A percentile compares a stretch with the other conserved stretches of the same genome.
Conservation (phyloP, 1,140 invertebrate species). For the Apis florea region DNA sequence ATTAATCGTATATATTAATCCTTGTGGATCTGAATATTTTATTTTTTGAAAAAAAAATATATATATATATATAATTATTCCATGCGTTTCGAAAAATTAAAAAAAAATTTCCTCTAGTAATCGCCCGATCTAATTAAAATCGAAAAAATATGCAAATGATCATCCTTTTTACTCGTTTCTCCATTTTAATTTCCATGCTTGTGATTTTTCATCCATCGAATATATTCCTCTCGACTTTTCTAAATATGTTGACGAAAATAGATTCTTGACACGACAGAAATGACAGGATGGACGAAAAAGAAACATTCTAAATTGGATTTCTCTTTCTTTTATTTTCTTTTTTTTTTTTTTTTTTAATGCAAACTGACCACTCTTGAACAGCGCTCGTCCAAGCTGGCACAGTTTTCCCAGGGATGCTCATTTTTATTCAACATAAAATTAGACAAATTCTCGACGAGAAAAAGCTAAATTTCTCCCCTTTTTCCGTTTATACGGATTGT, state of each 20-base stretch:
- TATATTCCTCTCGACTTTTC: conserved; percentile 28
- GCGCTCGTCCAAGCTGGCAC: background rate
- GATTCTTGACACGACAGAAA: conserved; percentile 33
- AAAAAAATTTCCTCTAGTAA: no score
- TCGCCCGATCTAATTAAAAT: background rate
- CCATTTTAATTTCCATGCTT: background rate
- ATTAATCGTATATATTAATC: background rate
- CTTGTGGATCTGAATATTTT: background rate
- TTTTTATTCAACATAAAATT: conserved; percentile 24
- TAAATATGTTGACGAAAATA: conserved; percentile 51
- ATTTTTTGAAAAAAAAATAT: no score
- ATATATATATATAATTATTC: no score
- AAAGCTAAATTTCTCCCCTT: background rate
- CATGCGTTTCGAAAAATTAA: no score
- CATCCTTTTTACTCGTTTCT: conserved; percentile 39
- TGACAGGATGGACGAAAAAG: background rate
- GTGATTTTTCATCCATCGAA: background rate
- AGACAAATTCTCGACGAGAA: background rate
- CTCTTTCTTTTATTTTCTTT: background rate
- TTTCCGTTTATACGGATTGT: background rate
- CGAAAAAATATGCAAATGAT: background rate
- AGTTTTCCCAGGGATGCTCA: background rate
- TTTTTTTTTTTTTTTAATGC: background rate
- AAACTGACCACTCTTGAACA: conserved; percentile 11
- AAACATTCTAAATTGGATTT: background rate